Base-by-base conservation (phyloP, 2,113 vertebrate species). In the Neoarius graeffei region DNA sequence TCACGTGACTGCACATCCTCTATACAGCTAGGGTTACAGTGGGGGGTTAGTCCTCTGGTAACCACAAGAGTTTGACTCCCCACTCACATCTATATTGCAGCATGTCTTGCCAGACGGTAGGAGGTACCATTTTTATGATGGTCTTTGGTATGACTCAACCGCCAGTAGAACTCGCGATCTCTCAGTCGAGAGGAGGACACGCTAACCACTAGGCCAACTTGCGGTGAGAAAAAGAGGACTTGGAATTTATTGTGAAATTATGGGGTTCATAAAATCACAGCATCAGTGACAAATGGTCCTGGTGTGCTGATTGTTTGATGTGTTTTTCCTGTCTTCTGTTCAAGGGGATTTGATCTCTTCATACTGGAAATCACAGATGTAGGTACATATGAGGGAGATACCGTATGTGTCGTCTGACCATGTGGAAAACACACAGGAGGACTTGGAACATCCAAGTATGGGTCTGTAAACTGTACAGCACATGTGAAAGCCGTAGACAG, bases 201-300 rank as follows among this genome's bases (percentile, higher is more conserved):
- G 42, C 42, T 42, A 42, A 42, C 42, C 42, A 42, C 42, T 42
- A 42, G 42, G 42, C 42, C 42, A 42, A 42, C 42, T 42, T 3
- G 10, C 7, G 52, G 52, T 7, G 56, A 13, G 56, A 57, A 10
- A 57, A 57, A 57, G 56, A 66, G 5, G 20, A 48, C n/a, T 50
- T 25, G 11, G 60, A 57, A 35, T 73, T 85, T 85, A 85, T 19
- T 76, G 71, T 42, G 27, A 57, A 25, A 69, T 30, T 84, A 84
- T 48, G 15, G 19, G n/a, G 25, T 73, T 73, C 60, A 83, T 25
- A 48, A 66, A 50, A 48, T 25, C 23, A 25, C 27, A 74, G 67
- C n/a, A 35, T 57, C 67, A 73, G 19, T 3, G 42, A 56, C 10
- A 74, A 85, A 85, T 9, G 30, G 6, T 85, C 19, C n/a, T 64